Conservation (phyloP, 2,888 invertebrate species). For the Lepeophtheirus nordmannii region DNA sequence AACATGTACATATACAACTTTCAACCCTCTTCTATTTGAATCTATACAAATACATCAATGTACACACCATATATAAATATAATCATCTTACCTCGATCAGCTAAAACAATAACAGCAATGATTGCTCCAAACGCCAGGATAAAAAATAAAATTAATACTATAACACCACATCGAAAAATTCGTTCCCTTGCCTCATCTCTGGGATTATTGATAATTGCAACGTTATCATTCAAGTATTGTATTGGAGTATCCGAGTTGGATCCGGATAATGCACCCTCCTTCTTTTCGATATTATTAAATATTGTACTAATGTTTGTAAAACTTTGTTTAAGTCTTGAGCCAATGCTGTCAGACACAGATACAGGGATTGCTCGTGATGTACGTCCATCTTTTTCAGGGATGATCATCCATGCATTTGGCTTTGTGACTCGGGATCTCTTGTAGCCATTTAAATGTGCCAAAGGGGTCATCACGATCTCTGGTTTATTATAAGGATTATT, state of each 20-base stretch:
- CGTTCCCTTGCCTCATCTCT: neutral
- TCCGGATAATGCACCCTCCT: too few species aligned
- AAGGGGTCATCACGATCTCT: neutral
- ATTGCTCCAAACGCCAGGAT: neutral
- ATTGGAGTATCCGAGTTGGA: neutral
- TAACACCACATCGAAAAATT: conserved; percentile 1
- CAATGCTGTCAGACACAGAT: neutral
- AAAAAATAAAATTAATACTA: neutral
- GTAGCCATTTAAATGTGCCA: neutral
- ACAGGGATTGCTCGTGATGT: neutral
- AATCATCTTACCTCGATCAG: neutral
- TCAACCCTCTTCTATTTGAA: too few species aligned
- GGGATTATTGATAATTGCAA: neutral
- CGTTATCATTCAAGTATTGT: neutral
- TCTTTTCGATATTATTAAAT: neutral
- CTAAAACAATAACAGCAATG: conserved; percentile 1
- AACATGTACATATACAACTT: too few species aligned
- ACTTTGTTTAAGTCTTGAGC: neutral
- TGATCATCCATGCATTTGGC: conserved; percentile 3
- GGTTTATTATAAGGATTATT: neutral
- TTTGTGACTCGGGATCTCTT: neutral
- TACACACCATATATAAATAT: too few species aligned
- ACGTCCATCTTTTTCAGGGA: neutral
- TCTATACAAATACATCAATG: too few species aligned
- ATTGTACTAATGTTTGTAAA: neutral